Base-by-base conservation (phyloP, 2,888 invertebrate species). In the Sericinus montela region DNA sequence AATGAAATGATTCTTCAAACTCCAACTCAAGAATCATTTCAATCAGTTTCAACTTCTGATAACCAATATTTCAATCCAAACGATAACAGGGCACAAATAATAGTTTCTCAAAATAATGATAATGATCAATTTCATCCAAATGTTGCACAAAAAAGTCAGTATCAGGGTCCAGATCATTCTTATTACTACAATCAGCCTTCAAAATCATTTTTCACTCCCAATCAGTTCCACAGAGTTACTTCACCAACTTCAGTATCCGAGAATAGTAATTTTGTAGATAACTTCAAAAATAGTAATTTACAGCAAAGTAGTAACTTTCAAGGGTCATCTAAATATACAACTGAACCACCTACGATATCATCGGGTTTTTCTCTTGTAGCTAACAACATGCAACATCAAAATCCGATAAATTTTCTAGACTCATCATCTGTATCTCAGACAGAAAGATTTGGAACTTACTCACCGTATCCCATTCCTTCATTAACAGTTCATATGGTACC, bases 161-260 rank as follows among this genome's bases (percentile, higher is more conserved):
- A 60, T 11, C 76, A 71, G 44, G 65, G 58, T 1, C 46, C 54
- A 37, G 73, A 78, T 50, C 54, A 72, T 48, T 75, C 80, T 10
- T 83, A 83, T 48, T 65, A 72, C 53, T 83, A 84, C 54, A 75
- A 72, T 30, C 70, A 68, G 50, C 83, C 86, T 13, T 60, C 70
- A 1, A 70, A 66, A 30, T 63, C 75, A 34, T 82, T 83, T 44
- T 59, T 57, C 25, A 57, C 55, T 6, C 10, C 32, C 11, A 11
- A 11, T 11, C 11, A 32, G 11, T 6, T 11, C 11, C 62, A 66
- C 65, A 63, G 62, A 57, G 52, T 64, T 47, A 61, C 54, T 3
- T 56, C 59, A 37, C 43, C 57, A 29, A 53, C 60, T 19, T 56
- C 57, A 29, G 45, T 44, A 25, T 7, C 41, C 8, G 37, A 7